phyloP scores from a whole-genome alignment of 2,113 vertebrate genomes.

The Prunella himalayana region DNA sequence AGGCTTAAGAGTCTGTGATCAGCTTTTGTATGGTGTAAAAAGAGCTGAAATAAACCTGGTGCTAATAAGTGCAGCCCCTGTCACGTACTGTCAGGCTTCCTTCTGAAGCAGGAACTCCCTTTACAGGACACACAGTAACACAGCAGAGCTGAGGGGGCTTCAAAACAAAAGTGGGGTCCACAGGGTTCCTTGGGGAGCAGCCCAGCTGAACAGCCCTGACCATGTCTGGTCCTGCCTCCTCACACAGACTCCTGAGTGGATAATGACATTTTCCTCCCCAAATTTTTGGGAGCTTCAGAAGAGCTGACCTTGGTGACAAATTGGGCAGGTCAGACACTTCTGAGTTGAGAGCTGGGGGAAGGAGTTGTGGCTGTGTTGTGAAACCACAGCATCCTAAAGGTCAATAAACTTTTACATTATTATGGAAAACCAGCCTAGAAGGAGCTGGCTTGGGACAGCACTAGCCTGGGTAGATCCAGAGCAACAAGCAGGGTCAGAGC shows the following conservation, averaged over 20 bases:
- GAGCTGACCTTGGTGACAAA: background rate
- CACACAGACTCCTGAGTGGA: background rate
- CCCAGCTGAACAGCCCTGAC: background rate
- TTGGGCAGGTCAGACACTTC: background rate
- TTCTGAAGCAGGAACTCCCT: constrained; percentile 5
- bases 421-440: background rate
- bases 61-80: constrained; percentile 25
- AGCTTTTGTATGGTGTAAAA: background rate
- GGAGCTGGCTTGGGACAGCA: background rate
- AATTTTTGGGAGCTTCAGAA: background rate
- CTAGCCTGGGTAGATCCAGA: background rate
- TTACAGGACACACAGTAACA: background rate
- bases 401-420: background rate
- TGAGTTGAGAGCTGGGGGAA: background rate
- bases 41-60: constrained; percentile 35
- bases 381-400: constrained; percentile 19
- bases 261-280: background rate
- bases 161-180: background rate
- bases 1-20: background rate
- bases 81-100: background rate
- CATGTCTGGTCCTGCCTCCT: background rate
- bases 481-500: background rate
- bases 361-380: background rate
- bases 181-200: background rate
- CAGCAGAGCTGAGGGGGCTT: background rate